Percentiles rank a stretch among this genome's conserved stretches.
Conservation (phyloP, 2,113 vertebrate genomes). For the Burhinus bistriatus region DNA sequence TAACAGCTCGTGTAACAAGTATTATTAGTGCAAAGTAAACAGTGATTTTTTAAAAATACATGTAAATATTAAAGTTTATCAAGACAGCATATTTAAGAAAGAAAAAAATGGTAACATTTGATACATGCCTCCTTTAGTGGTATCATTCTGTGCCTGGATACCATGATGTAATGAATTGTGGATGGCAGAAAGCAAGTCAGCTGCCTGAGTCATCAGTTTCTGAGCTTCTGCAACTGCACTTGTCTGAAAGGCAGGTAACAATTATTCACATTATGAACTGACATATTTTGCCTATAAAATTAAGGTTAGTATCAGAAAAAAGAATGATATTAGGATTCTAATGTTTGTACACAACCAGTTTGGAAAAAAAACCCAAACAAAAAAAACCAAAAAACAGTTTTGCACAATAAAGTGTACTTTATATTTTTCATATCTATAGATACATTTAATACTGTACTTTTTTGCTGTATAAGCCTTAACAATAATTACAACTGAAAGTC, state of each 20-base stretch:
- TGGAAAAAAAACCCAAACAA: neutral
- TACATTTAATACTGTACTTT: neutral
- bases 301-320: neutral
- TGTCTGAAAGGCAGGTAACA: conserved; percentile 77
- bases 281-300: neutral
- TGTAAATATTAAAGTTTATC: neutral
- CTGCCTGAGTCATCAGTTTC: conserved; percentile 92
- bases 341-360: neutral
- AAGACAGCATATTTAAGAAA: neutral
- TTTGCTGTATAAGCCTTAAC: neutral
- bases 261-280: neutral
- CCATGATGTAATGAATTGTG: conserved; percentile 92
- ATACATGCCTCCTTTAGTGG: conserved; percentile 93
- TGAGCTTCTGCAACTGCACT: conserved; percentile 95
- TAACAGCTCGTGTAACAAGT: neutral
- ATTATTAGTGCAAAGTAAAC: neutral
- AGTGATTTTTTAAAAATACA: neutral
- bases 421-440: neutral
- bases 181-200: conserved; percentile 91
- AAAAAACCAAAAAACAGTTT: too few relatives aligned
- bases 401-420: neutral
- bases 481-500: neutral
- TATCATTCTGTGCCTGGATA: conserved; percentile 97
- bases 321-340: neutral
- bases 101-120: neutral